Conservation (phyloP, 2,888 invertebrate genomes). For the Heliconius charithonia region DNA sequence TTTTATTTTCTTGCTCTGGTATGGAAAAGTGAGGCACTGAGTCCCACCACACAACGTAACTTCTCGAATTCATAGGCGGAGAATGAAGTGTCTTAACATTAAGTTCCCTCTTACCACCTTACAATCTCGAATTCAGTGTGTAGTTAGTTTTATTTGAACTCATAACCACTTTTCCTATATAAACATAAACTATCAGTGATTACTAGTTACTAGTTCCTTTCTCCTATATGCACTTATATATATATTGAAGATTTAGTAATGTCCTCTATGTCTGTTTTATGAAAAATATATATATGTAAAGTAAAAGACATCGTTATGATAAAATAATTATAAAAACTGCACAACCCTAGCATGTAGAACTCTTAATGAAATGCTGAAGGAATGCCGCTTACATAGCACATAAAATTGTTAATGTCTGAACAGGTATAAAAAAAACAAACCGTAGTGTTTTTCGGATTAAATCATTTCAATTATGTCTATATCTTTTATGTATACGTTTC, state of each 20-base stretch:
- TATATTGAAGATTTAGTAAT: neutral
- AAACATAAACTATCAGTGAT: no score
- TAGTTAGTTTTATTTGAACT: neutral
- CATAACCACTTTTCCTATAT: neutral
- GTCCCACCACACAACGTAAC: no score
- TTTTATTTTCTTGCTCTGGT: no score
- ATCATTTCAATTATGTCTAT: neutral
- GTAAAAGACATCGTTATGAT: neutral
- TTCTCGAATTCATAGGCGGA: no score
- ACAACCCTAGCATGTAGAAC: neutral
- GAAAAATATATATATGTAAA: neutral
- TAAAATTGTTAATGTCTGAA: neutral
- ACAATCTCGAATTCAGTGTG: no score
- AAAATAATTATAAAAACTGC: neutral
- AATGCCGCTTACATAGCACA: neutral
- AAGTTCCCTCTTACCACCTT: no score
- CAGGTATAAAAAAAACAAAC: neutral
- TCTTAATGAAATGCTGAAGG: conserved; percentile 7
- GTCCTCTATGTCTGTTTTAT: neutral
- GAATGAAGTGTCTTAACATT: no score
- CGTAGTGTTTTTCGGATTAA: neutral
- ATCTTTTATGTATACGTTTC: neutral
- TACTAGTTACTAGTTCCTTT: neutral
- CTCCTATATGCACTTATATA: neutral
- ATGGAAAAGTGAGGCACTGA: no score